Percentiles rank a stretch among this genome's conserved stretches.
phyloP scores from a whole-genome alignment of 2,888 invertebrate genomes.

The Ochropleura leucogaster region DNA sequence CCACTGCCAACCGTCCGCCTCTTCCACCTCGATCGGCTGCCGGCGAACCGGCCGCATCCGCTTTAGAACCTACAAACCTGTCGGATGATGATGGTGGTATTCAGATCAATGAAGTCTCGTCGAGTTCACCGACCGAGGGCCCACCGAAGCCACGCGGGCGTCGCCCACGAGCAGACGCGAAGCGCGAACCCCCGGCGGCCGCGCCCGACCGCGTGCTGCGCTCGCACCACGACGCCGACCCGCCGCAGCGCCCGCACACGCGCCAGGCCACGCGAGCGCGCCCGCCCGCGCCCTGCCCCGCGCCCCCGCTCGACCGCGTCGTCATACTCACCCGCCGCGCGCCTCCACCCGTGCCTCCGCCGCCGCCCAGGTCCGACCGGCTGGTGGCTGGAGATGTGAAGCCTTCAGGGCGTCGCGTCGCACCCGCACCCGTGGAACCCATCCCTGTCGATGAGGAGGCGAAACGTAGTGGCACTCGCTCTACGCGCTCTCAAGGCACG shows the following conservation, averaged over 20 bases:
- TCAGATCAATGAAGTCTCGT: slow-evolving; percentile 93
- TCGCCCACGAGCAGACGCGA: slow-evolving; percentile 70
- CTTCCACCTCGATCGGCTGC: slow-evolving; percentile 49
- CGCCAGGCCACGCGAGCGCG: slow-evolving; percentile 72
- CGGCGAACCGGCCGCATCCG: slow-evolving; percentile 37
- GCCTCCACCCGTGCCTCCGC: slow-evolving; percentile 63
- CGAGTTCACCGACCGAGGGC: slow-evolving; percentile 90
- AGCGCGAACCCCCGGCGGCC: slow-evolving; percentile 65
- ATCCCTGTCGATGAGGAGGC: slow-evolving; percentile 65
- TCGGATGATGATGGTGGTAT: slow-evolving; percentile 85
- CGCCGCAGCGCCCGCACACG: slow-evolving; percentile 77
- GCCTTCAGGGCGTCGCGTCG: slow-evolving; percentile 55
- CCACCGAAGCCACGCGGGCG: slow-evolving; percentile 79
- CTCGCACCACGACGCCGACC: slow-evolving; percentile 83
- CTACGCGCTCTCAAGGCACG: slow-evolving; percentile 74
- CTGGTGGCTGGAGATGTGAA: slow-evolving; percentile 49
- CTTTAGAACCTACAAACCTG: slow-evolving; percentile 37
- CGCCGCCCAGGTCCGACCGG: slow-evolving; percentile 63
- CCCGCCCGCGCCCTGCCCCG: slow-evolving; percentile 54
- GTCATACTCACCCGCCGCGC: slow-evolving; percentile 81
- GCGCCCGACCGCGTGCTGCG: slow-evolving; percentile 84
- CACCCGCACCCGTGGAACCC: slow-evolving; percentile 60
- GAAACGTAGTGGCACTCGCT: slow-evolving; percentile 63
- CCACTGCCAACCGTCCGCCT: slow-evolving; percentile 49
- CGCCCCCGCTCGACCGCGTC: slow-evolving; percentile 75